Base-by-base conservation (phyloP, 2,888 invertebrate species). In the Choreutis nemorana region DNA sequence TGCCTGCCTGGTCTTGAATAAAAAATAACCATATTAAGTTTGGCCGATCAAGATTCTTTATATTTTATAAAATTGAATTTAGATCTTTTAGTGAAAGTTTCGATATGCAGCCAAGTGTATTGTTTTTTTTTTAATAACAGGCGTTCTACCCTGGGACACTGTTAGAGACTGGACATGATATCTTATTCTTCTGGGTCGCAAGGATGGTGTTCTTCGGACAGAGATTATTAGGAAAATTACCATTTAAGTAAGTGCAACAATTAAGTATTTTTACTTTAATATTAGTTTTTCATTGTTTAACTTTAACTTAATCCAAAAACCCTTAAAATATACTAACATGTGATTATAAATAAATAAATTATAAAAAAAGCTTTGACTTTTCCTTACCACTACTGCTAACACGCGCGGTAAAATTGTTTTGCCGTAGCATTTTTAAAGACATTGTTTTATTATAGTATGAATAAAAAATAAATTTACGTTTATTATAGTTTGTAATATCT, bases 181-280 rank as follows among this genome's bases (percentile, higher is more conserved):
- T 99, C 50, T 66, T 99, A 26, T 99, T 99, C 83, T 99, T 99
- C 80, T 99, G 99, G 99, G 99, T 99, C 3, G 98, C 98, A 0
- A 83, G 97, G 36, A 99, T 99, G 99, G 98, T 98, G 1, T 98
- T 99, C 86, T 86, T 99, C 48, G 95, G 97, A 0, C 89, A 90
- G 44, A 86, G 92, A 43, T 75, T 99, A n/a, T 78, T 94, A 30
- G 94, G 92, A 2, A 84, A 90, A 61, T 73, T 98, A 26, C 99
- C 99, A 1, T 99, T 99, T 70, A 89, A 84, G 83, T 86, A 51
- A 67, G 73, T 50, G 6, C 3, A 8, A 3, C 14, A 5, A 6
- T 18, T 18, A 8, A 18, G 8, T 18, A 8, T 8, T 8, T 18
- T 18, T 18, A 18, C n/a, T 3, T 20, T 21, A n/a, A 5, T 14